Evolutionary conservation across 2,888 invertebrate species (phyloP), one percentile per base, ranked within the genome.

Genomic region (Rhorus exstirpatorius): DNA sequence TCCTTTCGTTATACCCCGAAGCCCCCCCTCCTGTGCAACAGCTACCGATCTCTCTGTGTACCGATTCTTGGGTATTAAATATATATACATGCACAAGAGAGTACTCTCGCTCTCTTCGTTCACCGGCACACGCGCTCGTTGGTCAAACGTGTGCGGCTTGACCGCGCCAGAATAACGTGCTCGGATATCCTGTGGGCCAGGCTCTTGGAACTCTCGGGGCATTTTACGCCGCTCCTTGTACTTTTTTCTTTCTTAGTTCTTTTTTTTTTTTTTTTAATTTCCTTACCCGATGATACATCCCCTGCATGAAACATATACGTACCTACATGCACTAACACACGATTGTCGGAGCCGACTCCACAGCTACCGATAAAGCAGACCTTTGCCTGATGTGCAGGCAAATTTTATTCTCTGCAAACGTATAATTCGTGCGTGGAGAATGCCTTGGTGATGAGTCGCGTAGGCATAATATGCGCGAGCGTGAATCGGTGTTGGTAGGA

Each of bases 1-100:
- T 68, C 49, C 74, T 78, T 78, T 41, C 21, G 74, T 44, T 35
- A 79, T 74, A 84, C 79, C 83, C 79, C 72, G 79, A 72, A 81
- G 79, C 77, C 76, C 77, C 75, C 74, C 68, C 63, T 31, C 31
- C 67, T 35, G 65, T 24, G 58, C 72, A 71, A 72, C 74, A 63
- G 71, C 81, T 65, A 55, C 44, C 79, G 65, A 80, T 61, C 60
- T 44, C 70, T 63, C 3, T 41, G 3, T 58, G 17, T 44, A 51
- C 24, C 14, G 10, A 44, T 17, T 58, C 35, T 58, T 17, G 8
- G n/a, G 19, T 35, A 38, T 26, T 19, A 19, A 3, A 12, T 51
- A 41, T 26, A 6, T 24, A 24, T 19, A 55, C 26, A 21, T 44
- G 17, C 8, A 31, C 10, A 7, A 4, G 26, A 19, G 41, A 60